These are phyloP conservation scores for Bradysia coprophila DNA, from an alignment of 1,140 invertebrate species.

Conservation along the genomic window DNA sequence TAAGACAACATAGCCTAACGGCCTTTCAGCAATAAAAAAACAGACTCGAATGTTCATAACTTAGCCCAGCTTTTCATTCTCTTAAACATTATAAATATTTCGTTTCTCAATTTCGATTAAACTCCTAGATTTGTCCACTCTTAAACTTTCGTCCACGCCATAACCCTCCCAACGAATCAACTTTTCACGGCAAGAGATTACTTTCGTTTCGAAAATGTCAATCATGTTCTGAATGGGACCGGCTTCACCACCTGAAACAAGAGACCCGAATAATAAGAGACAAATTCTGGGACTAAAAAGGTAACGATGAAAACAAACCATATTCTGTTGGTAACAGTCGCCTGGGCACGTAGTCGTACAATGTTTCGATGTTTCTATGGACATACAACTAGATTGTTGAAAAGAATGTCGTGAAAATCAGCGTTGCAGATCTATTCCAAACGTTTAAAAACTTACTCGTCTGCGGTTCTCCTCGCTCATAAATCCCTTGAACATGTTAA, in stretches of 20 bases:
- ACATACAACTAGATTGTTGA: slow-evolving; percentile 7
- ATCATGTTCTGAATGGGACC: slow-evolving; percentile 17
- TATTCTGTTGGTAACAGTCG: slow-evolving; percentile 25
- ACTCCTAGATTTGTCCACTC: background rate
- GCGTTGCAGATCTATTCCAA: background rate
- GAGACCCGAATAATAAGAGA: too few species aligned
- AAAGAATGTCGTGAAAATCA: too few species aligned
- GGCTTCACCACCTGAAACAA: slow-evolving; percentile 19
- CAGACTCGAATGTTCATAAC: too few species aligned
- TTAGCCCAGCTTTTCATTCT: too few species aligned
- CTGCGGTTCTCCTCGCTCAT: slow-evolving; percentile 14
- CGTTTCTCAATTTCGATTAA: background rate
- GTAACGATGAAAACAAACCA: too few species aligned
- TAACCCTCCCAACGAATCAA: background rate
- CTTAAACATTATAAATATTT: too few species aligned
- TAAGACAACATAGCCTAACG: too few species aligned
- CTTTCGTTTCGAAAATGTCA: slow-evolving; percentile 2
- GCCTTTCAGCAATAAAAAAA: too few species aligned
- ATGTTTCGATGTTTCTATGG: slow-evolving; percentile 21
- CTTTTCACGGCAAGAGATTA: background rate
- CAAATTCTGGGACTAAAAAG: too few species aligned
- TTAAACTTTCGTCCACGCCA: background rate
- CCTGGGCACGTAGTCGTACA: slow-evolving; percentile 24
- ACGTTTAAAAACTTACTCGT: slow-evolving; percentile 8
- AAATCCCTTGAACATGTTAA: slow-evolving; percentile 10